A percentile compares a stretch with the other conserved stretches of the same genome.
Evolutionary conservation across 2,888 invertebrate genomes (phyloP).

Genomic region (Limenitis camilla): DNA sequence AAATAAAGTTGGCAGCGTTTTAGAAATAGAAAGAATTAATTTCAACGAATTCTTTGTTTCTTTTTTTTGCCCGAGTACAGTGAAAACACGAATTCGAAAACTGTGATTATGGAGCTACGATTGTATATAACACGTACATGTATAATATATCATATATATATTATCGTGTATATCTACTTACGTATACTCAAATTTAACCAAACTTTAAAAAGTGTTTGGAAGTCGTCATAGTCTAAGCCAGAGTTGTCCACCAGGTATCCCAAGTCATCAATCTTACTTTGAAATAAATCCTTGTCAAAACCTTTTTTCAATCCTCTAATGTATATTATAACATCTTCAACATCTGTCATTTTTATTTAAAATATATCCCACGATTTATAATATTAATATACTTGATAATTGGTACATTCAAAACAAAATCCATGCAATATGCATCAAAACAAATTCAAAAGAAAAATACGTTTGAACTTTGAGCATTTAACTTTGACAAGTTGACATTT

Average conservation of each 20-base stretch:
- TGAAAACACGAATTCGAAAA: not conserved
- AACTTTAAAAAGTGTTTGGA: constrained; percentile 59
- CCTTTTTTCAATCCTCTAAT: constrained; percentile 59
- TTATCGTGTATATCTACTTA: constrained; percentile 39
- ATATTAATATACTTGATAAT: not conserved
- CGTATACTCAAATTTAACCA: constrained; percentile 68
- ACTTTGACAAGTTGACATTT: not conserved
- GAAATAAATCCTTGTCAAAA: constrained; percentile 63
- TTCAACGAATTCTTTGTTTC: not conserved
- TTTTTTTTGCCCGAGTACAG: not conserved
- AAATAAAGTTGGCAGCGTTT: too few relatives aligned
- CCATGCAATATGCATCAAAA: not conserved
- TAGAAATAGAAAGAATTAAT: too few relatives aligned
- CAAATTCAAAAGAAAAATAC: constrained; percentile 12
- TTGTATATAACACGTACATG: not conserved
- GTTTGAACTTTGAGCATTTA: not conserved
- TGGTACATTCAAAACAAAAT: not conserved
- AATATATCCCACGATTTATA: not conserved
- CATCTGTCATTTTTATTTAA: constrained; percentile 43
- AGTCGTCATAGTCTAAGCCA: constrained; percentile 53
- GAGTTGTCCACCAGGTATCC: constrained; percentile 45
- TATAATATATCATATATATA: not conserved
- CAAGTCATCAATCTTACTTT: constrained; percentile 56
- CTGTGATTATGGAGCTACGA: not conserved
- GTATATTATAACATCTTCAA: constrained; percentile 60